phyloP scores from a whole-genome alignment of 2,888 invertebrate species.

The Noctua janthina region DNA sequence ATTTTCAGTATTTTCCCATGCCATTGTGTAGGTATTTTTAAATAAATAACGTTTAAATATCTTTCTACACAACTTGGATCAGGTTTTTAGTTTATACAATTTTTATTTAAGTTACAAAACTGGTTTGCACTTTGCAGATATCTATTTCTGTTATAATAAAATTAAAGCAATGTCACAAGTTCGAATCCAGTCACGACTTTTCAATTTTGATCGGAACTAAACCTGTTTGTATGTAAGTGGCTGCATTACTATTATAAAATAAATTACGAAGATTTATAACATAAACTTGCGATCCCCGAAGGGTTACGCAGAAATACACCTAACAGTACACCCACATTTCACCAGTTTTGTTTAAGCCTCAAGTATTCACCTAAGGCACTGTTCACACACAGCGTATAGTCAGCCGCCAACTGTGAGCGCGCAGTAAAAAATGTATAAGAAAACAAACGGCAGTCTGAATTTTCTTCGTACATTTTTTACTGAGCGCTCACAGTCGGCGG shows the following conservation, averaged over 20 bases:
- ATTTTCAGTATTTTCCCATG: conserved; percentile 24
- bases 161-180: conserved; percentile 12
- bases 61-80: background rate
- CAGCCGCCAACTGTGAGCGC: no score
- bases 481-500: no score
- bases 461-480: no score
- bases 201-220: conserved; percentile 23
- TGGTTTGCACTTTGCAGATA: background rate
- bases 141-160: conserved; percentile 7
- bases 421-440: no score
- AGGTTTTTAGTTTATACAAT: background rate
- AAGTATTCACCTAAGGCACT: background rate
- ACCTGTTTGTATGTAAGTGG: conserved; percentile 13
- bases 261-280: background rate
- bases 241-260: background rate
- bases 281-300: background rate
- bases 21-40: conserved; percentile 23
- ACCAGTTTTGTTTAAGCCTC: background rate
- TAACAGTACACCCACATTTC: background rate
- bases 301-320: background rate
- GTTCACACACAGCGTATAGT: no score
- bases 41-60: conserved; percentile 14
- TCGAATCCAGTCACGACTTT: conserved; percentile 29
- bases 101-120: conserved; percentile 14
- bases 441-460: no score